Evolutionary conservation across 92 coral and sea anemone genomes (phyloP), one percentile per base, ranked within the genome.

Genomic region (Parazoanthus atlanticus): DNA sequence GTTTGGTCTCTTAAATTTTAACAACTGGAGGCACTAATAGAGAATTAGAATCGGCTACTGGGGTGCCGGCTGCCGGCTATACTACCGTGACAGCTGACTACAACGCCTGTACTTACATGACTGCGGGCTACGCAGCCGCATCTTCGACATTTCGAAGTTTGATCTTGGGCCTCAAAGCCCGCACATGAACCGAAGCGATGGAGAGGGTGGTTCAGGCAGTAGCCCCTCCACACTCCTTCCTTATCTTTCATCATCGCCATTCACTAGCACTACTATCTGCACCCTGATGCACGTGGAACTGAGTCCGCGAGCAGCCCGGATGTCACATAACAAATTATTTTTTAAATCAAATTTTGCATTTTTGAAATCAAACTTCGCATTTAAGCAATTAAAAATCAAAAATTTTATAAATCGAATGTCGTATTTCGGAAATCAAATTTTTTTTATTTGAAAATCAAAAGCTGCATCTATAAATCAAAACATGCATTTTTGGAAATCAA

Each of bases 111-210:
- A 78, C 84, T 65, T 86, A 86, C 78, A 73, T 77, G 84, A 34
- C 76, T 77, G 81, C 89, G 84, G 33, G 89, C 78, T 26, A 86
- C 90, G 36, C 85, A 87, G 69, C 89, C 76, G 43, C 89, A 78
- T 33, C 76, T 79, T n/a, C 90, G 23, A 64, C 90, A 78, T 56
- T 87, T 78, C 30, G 85, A 87, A 0, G 78, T 87, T 36, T 85
- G 85, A n/a, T 87, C 90, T 13, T 25, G 25, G 33, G 32, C 40
- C 32, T 41, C 90, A 29, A 87, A 78, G 30, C 15, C 32, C n/a
- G 71, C 74, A 29, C 79, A 87, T 5, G 58, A 81, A 6, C 89
- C 89, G 76, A 86, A 87, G 17, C 90, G 73, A 69, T 87, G 77
- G 17, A 61, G 85, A 38, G 85, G 85, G 82, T 87, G 90, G 73